Evolutionary conservation across 1,140 invertebrate genomes (phyloP).

Genomic region (Cyclargus thomasi): DNA sequence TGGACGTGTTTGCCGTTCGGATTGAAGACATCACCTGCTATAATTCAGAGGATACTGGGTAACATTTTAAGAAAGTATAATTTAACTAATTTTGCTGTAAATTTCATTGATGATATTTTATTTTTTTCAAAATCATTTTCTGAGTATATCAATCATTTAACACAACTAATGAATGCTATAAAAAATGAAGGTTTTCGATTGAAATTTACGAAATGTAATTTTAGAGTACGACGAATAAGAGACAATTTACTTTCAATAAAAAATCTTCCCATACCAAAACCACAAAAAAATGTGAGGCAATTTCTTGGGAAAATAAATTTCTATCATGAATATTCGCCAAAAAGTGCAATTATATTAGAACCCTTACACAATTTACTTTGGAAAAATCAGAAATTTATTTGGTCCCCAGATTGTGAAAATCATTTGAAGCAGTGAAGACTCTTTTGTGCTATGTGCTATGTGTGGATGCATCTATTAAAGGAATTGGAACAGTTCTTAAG

Average conservation of each 20-base stretch:
- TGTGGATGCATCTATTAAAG: slow-evolving; percentile 20
- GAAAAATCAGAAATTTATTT: slow-evolving; percentile 21
- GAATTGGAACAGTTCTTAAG: slow-evolving; percentile 35
- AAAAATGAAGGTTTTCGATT: slow-evolving; percentile 6
- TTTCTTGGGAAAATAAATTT: slow-evolving; percentile 17
- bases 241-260: slow-evolving; percentile 8
- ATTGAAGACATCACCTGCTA: too few species aligned
- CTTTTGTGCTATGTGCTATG: background rate
- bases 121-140: too few species aligned
- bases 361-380: slow-evolving; percentile 11
- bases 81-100: too few species aligned
- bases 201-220: background rate
- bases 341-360: background rate
- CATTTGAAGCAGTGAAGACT: slow-evolving; percentile 19
- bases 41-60: too few species aligned
- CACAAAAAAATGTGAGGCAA: background rate
- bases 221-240: too few species aligned
- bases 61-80: too few species aligned
- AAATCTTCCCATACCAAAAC: background rate
- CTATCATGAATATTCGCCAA: slow-evolving; percentile 9
- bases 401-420: slow-evolving; percentile 28
- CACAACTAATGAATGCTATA: background rate
- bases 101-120: too few species aligned
- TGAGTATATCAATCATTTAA: background rate
- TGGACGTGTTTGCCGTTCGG: too few species aligned